Conservation (phyloP, 2,888 invertebrate genomes). For the Micoletzkya japonica region DNA sequence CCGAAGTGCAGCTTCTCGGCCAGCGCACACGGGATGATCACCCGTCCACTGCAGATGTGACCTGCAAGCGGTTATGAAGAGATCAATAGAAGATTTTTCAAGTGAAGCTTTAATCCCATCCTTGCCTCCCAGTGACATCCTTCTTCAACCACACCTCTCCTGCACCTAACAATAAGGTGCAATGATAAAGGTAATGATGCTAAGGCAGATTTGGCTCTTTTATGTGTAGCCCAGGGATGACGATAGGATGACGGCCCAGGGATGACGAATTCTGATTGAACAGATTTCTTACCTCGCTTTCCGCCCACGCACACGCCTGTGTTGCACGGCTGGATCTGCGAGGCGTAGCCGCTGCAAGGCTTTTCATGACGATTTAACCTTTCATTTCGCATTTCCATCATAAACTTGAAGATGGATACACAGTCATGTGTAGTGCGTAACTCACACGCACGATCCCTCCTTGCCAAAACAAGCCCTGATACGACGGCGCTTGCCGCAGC, state of each 20-base stretch:
- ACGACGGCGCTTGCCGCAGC: slow-evolving; percentile 45
- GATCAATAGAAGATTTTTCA: no score
- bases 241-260: no score
- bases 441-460: slow-evolving; percentile 51
- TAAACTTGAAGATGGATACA: no score
- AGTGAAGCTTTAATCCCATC: no score
- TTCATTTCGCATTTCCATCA: no score
- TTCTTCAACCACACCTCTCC: background rate
- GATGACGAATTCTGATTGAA: background rate
- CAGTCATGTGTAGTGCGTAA: background rate
- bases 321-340: slow-evolving; percentile 49
- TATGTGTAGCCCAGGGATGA: no score
- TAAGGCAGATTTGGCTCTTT: no score
- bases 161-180: background rate
- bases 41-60: slow-evolving; percentile 44
- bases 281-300: slow-evolving; percentile 32
- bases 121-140: background rate
- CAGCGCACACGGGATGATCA: slow-evolving; percentile 59
- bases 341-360: slow-evolving; percentile 45
- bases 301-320: slow-evolving; percentile 45
- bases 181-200: no score
- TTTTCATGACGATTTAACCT: no score
- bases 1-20: slow-evolving; percentile 56
- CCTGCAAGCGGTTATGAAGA: slow-evolving; percentile 13
- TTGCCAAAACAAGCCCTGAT: slow-evolving; percentile 56